Evolutionary conservation across 2,113 vertebrate genomes (phyloP), one percentile per base, ranked within the genome.

Genomic region (Lophius piscatorius): DNA sequence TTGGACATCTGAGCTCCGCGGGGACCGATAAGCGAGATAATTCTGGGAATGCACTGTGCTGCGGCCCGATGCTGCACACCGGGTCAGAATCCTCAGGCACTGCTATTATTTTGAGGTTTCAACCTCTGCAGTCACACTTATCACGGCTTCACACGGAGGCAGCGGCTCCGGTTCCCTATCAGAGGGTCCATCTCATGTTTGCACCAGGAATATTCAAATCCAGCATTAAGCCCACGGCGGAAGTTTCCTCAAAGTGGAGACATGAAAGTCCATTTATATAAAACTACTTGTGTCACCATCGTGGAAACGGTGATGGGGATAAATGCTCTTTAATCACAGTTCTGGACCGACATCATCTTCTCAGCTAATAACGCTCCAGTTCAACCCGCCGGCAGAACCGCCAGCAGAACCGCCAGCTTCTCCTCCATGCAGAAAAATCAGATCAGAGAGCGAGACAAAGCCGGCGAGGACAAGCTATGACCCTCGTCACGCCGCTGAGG

Each of bases 271-370:
- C 59, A 81, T 83, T 87, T 88, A 86, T 87, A 88, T 50, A 63
- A 64, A 70, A 87, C 89, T 78, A 64, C 63, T 45, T 87, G 79
- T 75, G 75, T 87, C 82, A 78, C 85, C 78, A 70, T 10, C 29
- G 29, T 5, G 48, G 60, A 80, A 58, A n/a, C n/a, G 74, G 81
- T 52, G 66, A 89, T 84, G 70, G 39, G 73, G 80, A 88, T 88
- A 88, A 90, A 79, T 82, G 86, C 84, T 88, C 73, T 88, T 90
- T 87, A 91, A 90, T 91, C 87, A 88, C 76, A 55, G 61, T 40
- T 51, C 66, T 85, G 84, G 85, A 83, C 36, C 14, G 49, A 2
- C 44, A 79, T 78, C 83, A 86, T 74, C 49, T 9, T 21, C 38
- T 60, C 55, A 63, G 73, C 68, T 38, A 67, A 61, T 57, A 49